Evolutionary conservation across 2,888 invertebrate genomes (phyloP).

Genomic region (Rotaria magnacalcarata): DNA sequence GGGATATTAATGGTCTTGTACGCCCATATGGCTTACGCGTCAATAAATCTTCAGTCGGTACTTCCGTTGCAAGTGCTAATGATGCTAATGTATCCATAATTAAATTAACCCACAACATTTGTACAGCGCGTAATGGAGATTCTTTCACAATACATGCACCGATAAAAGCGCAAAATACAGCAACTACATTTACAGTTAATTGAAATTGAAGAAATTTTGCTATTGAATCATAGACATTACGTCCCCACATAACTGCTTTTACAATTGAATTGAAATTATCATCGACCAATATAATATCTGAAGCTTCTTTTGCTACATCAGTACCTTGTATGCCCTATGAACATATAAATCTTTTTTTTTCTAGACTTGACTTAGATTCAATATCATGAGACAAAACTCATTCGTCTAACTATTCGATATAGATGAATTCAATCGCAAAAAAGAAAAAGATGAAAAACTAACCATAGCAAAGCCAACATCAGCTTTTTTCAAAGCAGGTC

Average conservation of each 20-base stretch:
- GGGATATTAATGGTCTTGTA: conserved; percentile 90
- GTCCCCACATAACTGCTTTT: conserved; percentile 99
- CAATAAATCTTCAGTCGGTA: conserved; percentile 86
- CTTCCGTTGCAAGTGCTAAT: conserved; percentile 88
- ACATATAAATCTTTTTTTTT: too few species aligned
- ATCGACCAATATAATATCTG: background rate
- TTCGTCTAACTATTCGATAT: too few species aligned
- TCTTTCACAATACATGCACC: conserved; percentile 90
- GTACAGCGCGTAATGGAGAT: conserved; percentile 94
- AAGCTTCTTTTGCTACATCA: too few species aligned
- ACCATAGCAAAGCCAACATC: conserved; percentile 70
- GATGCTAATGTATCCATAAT: conserved; percentile 99
- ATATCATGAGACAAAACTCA: too few species aligned
- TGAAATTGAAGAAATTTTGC: conserved; percentile 99
- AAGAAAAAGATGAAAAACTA: conserved; percentile 62
- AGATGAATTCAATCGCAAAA: too few species aligned
- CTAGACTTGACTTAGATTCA: too few species aligned
- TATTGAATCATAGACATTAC: conserved; percentile 98
- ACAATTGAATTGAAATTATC: conserved; percentile 74
- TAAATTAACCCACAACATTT: conserved; percentile 99
- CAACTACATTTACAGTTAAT: conserved; percentile 95
- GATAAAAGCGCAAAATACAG: conserved; percentile 95
- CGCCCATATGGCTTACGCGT: conserved; percentile 91
- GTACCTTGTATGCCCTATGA: too few species aligned
- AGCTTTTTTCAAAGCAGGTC: conserved; percentile 92